Conservation (phyloP, 2,113 vertebrate genomes). For the Connochaetes taurinus region DNA sequence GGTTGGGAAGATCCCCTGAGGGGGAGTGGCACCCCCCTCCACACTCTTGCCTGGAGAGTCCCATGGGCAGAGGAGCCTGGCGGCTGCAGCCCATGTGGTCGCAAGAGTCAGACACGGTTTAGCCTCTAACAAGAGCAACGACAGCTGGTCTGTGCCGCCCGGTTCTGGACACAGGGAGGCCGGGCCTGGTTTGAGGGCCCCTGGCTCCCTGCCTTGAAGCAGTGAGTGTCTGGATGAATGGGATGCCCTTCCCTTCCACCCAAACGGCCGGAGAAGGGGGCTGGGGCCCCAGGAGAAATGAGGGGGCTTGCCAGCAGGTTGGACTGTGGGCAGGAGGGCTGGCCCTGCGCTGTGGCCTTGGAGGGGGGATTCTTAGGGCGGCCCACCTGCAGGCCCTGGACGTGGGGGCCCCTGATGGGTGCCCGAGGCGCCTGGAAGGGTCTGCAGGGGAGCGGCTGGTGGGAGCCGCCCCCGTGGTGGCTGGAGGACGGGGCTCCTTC, state of each 20-base stretch:
- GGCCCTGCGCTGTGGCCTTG: fast-evolving
- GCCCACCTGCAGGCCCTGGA: not conserved
- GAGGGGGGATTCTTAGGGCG: not conserved
- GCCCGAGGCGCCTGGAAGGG: not conserved
- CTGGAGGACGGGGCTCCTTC: not conserved
- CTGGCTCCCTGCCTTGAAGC: not conserved
- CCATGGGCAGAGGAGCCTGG: not conserved
- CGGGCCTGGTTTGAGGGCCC: not conserved
- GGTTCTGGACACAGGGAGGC: not conserved
- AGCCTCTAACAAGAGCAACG: not conserved
- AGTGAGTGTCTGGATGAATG: not conserved
- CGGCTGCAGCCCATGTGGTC: not conserved
- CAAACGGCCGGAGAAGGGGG: fast-evolving
- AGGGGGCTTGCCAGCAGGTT: not conserved
- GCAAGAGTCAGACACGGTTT: fast-evolving
- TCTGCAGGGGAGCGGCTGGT: not conserved
- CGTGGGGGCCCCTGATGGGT: not conserved
- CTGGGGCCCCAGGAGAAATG: not conserved
- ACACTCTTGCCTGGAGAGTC: not conserved
- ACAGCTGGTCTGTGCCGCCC: not conserved
- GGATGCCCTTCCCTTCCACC: not conserved
- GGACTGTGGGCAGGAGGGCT: not conserved
- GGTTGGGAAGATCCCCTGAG: not conserved
- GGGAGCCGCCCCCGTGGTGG: not conserved
- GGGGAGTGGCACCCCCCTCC: not conserved